phyloP scores from a whole-genome alignment of 2,888 invertebrate species.

The Frankliniella intonsa region DNA sequence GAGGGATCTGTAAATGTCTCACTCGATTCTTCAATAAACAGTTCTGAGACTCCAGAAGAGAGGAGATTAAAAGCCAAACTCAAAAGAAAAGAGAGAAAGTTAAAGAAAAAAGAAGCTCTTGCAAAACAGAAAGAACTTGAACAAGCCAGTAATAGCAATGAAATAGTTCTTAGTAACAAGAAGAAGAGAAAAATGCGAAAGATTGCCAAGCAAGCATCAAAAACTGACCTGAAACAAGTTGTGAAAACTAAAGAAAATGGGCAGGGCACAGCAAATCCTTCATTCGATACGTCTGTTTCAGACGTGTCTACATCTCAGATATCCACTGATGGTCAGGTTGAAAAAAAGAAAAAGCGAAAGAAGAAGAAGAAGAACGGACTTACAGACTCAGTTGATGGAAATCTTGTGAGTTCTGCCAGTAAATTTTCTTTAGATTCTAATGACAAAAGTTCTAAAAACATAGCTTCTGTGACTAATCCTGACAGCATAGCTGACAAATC shows the following conservation, averaged over 20 bases:
- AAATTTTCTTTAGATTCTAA: slow-evolving; percentile 38
- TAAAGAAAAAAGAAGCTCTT: slow-evolving; percentile 33
- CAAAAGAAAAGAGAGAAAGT: slow-evolving; percentile 36
- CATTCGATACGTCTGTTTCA: neutral
- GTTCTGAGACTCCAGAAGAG: neutral
- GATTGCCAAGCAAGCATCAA: slow-evolving; percentile 29
- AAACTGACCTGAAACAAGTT: slow-evolving; percentile 38
- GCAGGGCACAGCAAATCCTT: neutral
- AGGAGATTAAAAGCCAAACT: neutral
- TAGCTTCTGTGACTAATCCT: slow-evolving; percentile 7
- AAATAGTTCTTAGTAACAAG: slow-evolving; percentile 35
- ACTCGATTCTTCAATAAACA: slow-evolving; percentile 31
- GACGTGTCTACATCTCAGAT: slow-evolving; percentile 24
- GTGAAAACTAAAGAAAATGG: slow-evolving; percentile 34
- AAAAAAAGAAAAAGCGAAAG: slow-evolving; percentile 31
- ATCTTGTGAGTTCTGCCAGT: slow-evolving; percentile 42
- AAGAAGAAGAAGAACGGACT: slow-evolving; percentile 39
- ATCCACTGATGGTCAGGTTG: slow-evolving; percentile 1
- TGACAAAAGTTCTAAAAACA: neutral
- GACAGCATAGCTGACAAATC: slow-evolving; percentile 30
- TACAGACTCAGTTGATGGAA: slow-evolving; percentile 39
- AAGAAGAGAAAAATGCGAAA: slow-evolving; percentile 31
- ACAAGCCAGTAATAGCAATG: slow-evolving; percentile 34
- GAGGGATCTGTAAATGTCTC: slow-evolving; percentile 39
- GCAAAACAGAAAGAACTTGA: neutral